These are phyloP conservation scores for Asobara japonica DNA, from an alignment of 1,140 invertebrate species.

Conservation along the genomic window DNA sequence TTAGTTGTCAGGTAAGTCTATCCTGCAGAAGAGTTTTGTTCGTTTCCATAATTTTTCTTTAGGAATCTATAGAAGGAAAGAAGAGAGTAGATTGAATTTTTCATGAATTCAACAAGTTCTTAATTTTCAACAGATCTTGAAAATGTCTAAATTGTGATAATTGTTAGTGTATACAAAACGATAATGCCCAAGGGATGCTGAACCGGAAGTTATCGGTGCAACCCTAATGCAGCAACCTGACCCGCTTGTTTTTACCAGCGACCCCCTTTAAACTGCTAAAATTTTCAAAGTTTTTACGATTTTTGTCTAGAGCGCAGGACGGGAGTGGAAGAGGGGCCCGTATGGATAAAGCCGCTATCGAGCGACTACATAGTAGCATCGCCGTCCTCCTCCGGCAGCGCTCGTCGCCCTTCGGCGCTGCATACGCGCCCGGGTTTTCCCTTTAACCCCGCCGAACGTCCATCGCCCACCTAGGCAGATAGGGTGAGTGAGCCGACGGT, in stretches of 20 bases:
- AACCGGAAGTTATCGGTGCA: too few species aligned
- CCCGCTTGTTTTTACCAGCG: too few species aligned
- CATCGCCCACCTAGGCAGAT: conserved; percentile 39
- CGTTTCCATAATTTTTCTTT: too few species aligned
- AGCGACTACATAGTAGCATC: conserved; percentile 62
- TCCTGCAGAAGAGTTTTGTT: neutral
- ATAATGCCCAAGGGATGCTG: too few species aligned
- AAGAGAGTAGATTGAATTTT: neutral
- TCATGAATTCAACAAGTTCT: too few species aligned
- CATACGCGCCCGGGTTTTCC: conserved; percentile 45
- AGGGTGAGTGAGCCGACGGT: conserved; percentile 45
- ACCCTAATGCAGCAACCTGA: too few species aligned
- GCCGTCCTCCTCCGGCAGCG: conserved; percentile 31
- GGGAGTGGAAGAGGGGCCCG: conserved; percentile 45
- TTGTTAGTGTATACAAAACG: too few species aligned
- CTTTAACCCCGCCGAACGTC: conserved; percentile 40
- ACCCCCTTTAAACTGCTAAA: too few species aligned
- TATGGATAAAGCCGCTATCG: conserved; percentile 63
- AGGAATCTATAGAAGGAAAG: neutral
- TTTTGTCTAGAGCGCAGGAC: conserved; percentile 23
- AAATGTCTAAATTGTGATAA: too few species aligned
- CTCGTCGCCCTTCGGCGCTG: conserved; percentile 44
- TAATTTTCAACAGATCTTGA: too few species aligned
- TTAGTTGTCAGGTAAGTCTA: neutral
- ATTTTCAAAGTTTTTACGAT: neutral